Evolutionary conservation across 1,140 invertebrate genomes (phyloP), one percentile per base, ranked within the genome.

Genomic region (Drosophila sproati): DNA sequence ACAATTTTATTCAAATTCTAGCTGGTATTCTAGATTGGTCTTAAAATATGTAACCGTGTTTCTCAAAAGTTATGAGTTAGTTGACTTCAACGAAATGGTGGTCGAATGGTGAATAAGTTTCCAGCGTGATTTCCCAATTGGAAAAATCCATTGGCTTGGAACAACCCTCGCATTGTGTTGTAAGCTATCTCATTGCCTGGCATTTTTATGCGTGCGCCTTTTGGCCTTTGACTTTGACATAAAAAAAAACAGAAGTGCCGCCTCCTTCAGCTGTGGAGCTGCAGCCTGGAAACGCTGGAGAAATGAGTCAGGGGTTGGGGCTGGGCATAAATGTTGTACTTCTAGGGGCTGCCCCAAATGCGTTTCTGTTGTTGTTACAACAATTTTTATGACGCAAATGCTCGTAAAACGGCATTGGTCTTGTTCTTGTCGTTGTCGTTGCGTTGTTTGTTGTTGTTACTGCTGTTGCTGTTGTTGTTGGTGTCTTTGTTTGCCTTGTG

Each of bases 211-310:
- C 74, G 69, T 72, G 67, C 69, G 82, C 82, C 79, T 82, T 87
- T 87, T 87, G 82, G 76, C 82, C 79, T 87, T 87, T 87, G 82
- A 87, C 79, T 88, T 86, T 77, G 79, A 87, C 82, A 86, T 86
- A 87, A 86, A 86, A 86, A 73, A 81, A 69, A 43, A 3, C 5
- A 45, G 4, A 47, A 59, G 74, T 76, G 70, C 76, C 78, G 71
- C 82, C 78, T 59, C 50, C 57, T 52, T 39, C 45, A 20, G 20
- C 1, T 61, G 51, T 57, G 52, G 51, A 43, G 78, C 55, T 83
- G 80, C 80, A 82, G 68, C 63, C 71, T 60, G 71, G 50, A 37
- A 10, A n/a, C 28, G 35, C 7, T n/a, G 51, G 43, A 32, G 62
- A 20, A 20, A 41, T 45, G 60, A 51, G 59, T 41, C 45, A 45